Evolutionary conservation across 23 tunicate genomes (phyloP), one percentile per base, ranked within the genome.

Genomic region (Ascidia mentula): DNA sequence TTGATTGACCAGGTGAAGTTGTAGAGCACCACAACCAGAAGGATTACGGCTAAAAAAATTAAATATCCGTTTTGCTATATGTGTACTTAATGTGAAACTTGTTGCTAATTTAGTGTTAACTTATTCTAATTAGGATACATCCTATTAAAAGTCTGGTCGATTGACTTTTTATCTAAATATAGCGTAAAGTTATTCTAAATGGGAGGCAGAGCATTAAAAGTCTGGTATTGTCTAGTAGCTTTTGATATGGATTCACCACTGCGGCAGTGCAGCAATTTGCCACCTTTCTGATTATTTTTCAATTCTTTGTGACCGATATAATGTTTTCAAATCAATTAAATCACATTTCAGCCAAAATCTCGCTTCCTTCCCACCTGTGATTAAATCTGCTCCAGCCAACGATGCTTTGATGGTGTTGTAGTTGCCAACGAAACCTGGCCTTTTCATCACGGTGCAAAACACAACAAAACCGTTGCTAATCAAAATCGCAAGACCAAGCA

Each of bases 1-100:
- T 33, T 70, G 38, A 70, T 7, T 31, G 74, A 70, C 74, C 74
- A 70, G 30, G 32, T 32, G 74, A 70, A 70, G 74, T 70, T 70
- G 74, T 70, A 70, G 18, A 70, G 32, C 4, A 18, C 74, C 4
- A 70, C 74, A 1, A 70, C 74, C 8, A 70, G 35, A 28, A 70
- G 74, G 32, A 15, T 45, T 17, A 45, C 18, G 17, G 60, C 60
- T 45, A 45, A 45, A 45, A 45, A 45, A 45, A 45, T n/a, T n/a
- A n/a, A n/a, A n/a, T n/a, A n/a, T n/a, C n/a, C n/a, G n/a, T n/a
- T n/a, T n/a, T n/a, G n/a, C n/a, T n/a, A n/a, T n/a, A n/a, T n/a
- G n/a, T n/a, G n/a, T n/a, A n/a, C n/a, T n/a, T n/a, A n/a, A n/a
- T n/a, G 60, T 45, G 60, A 15, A 18, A 45, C 18, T 17, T 15